These are phyloP conservation scores for Agrilus mali DNA, from an alignment of 2,888 invertebrate species.

Conservation along the genomic window DNA sequence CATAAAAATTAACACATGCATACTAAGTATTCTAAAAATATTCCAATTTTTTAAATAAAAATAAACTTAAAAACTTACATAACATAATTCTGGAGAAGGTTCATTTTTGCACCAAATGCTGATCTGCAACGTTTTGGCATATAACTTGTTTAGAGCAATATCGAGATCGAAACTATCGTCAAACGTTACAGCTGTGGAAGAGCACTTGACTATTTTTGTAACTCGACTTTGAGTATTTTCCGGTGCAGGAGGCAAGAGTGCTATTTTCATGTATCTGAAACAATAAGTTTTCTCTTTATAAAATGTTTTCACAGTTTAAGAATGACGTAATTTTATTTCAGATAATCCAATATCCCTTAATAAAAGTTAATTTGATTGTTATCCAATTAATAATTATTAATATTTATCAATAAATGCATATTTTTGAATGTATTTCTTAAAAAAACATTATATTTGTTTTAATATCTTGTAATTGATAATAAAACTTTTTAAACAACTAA, in stretches of 20 bases:
- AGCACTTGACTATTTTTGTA: slow-evolving; percentile 59
- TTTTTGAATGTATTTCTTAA: too few relatives aligned
- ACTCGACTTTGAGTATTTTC: slow-evolving; percentile 43
- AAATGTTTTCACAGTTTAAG: too few relatives aligned
- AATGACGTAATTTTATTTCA: too few relatives aligned
- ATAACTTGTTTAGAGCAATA: slow-evolving; percentile 62
- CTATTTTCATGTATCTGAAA: slow-evolving; percentile 62
- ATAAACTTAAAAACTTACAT: slow-evolving; percentile 48
- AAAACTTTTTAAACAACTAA: too few relatives aligned
- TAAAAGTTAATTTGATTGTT: too few relatives aligned
- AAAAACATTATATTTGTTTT: too few relatives aligned
- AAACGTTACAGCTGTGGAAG: slow-evolving; percentile 52
- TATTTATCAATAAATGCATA: too few relatives aligned
- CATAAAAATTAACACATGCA: too few relatives aligned
- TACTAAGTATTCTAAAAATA: too few relatives aligned
- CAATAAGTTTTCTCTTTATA: slow-evolving; percentile 5
- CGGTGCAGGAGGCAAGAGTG: slow-evolving; percentile 52
- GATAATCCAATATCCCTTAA: too few relatives aligned
- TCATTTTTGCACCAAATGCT: slow-evolving; percentile 67
- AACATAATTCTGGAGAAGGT: slow-evolving; percentile 64
- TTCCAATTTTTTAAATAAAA: slow-evolving; percentile 1
- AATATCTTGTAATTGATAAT: too few relatives aligned
- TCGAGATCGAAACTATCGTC: slow-evolving; percentile 67
- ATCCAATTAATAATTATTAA: too few relatives aligned
- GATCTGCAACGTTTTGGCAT: slow-evolving; percentile 82